Conservation (phyloP, 2,113 vertebrate species). For the Osmerus eperlanus region DNA sequence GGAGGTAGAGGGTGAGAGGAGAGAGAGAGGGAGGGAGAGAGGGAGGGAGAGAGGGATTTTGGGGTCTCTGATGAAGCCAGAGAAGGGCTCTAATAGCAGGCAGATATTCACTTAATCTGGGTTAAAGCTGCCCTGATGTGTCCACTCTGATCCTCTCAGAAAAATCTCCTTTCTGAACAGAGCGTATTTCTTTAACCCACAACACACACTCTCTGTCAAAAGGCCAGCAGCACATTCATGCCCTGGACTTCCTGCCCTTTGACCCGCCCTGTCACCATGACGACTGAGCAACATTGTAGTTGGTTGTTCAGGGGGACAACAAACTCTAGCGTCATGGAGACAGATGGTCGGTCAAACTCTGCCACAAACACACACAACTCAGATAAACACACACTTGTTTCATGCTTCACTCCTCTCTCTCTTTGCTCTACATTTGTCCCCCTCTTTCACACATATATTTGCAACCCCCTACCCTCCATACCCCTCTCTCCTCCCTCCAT, state of each 20-base stretch:
- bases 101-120: conserved; percentile 44
- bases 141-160: not conserved
- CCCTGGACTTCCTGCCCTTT: conserved; percentile 34
- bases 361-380: conserved; percentile 17
- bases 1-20: no score
- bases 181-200: not conserved
- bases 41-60: no score
- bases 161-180: not conserved
- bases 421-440: not conserved
- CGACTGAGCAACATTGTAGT: conserved; percentile 54
- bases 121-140: conserved; percentile 37
- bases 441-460: conserved; percentile 17
- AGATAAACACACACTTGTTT: not conserved
- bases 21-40: no score
- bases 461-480: no score
- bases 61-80: not conserved
- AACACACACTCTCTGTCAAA: conserved; percentile 23
- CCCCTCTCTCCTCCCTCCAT: no score
- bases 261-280: conserved; percentile 47
- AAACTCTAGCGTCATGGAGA: conserved; percentile 21
- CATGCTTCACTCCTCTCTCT: not conserved
- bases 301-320: conserved; percentile 19
- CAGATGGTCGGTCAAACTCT: conserved; percentile 53
- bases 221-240: conserved; percentile 19
- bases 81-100: conserved; percentile 17